A percentile compares a stretch with the other conserved stretches of the same genome.
These are phyloP conservation scores for Himalopsyche anomala DNA, from an alignment of 2,888 invertebrate genomes.

Conservation along the genomic window DNA sequence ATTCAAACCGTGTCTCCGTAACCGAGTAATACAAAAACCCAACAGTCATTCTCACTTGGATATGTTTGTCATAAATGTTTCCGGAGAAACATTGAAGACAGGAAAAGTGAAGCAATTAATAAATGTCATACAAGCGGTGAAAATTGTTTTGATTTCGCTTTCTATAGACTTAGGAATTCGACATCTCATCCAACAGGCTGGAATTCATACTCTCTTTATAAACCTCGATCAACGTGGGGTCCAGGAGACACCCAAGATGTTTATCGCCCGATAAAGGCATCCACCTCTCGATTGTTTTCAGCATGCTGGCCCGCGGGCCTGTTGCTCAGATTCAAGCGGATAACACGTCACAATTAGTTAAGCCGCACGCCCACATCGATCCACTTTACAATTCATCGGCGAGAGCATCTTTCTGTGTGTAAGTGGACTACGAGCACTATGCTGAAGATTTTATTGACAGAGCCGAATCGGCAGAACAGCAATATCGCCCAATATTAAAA, in stretches of 20 bases:
- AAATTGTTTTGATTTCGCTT: not conserved
- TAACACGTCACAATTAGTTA: constrained; percentile 27
- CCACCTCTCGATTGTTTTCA: constrained; percentile 34
- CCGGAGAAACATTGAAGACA: too few species aligned
- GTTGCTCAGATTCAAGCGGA: not conserved
- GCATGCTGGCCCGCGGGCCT: constrained; percentile 13
- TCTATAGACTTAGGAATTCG: not conserved
- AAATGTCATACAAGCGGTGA: too few species aligned
- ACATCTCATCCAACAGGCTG: not conserved
- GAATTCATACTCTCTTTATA: not conserved
- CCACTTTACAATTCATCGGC: constrained; percentile 25
- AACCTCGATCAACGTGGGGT: constrained; percentile 19
- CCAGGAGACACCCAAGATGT: constrained; percentile 16
- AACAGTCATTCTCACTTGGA: too few species aligned
- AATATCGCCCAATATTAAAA: too few species aligned
- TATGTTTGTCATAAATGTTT: too few species aligned
- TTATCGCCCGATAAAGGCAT: constrained; percentile 21
- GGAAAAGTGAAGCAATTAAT: too few species aligned
- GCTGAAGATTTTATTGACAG: not conserved
- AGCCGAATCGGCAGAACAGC: not conserved
- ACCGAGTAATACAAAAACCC: too few species aligned
- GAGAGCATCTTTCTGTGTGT: constrained; percentile 8
- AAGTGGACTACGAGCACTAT: constrained; percentile 10
- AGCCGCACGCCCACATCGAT: constrained; percentile 11
- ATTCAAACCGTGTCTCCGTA: too few species aligned